phyloP scores from a whole-genome alignment of 1,140 invertebrate species.

The Wasmannia auropunctata region DNA sequence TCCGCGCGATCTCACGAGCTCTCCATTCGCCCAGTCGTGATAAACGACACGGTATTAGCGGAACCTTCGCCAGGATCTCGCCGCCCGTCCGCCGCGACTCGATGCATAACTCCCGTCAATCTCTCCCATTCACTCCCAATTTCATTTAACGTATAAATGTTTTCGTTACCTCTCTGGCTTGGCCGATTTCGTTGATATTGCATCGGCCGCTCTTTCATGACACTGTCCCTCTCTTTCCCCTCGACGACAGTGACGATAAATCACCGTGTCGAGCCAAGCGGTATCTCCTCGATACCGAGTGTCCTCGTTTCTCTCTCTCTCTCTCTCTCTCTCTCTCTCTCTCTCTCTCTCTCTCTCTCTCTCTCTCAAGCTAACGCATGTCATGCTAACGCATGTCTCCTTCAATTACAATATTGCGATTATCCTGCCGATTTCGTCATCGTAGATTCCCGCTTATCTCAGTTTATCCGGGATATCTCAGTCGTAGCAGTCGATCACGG shows the following conservation, averaged over 20 bases:
- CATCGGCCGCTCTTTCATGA: background rate
- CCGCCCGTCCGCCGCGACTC: background rate
- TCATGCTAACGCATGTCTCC: too few species aligned
- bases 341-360: too few species aligned
- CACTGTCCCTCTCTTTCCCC: background rate
- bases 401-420: conserved; percentile 39
- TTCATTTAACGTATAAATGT: conserved; percentile 67
- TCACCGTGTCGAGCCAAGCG: conserved; percentile 29
- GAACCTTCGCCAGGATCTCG: conserved; percentile 16
- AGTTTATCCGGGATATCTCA: background rate
- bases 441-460: background rate
- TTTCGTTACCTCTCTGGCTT: conserved; percentile 35
- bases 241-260: conserved; percentile 59
- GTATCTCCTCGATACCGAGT: conserved; percentile 3
- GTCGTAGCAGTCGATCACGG: background rate
- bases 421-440: conserved; percentile 15
- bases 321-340: too few species aligned
- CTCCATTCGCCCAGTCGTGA: conserved; percentile 24
- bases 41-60: conserved; percentile 34
- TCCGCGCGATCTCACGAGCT: conserved; percentile 47
- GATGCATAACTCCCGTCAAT: conserved; percentile 60
- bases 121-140: conserved; percentile 54
- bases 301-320: conserved; percentile 4
- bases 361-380: too few species aligned
- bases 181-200: background rate